Base-by-base conservation (phyloP, 2,888 invertebrate species). In the Sceliomorpha sp. region DNA sequence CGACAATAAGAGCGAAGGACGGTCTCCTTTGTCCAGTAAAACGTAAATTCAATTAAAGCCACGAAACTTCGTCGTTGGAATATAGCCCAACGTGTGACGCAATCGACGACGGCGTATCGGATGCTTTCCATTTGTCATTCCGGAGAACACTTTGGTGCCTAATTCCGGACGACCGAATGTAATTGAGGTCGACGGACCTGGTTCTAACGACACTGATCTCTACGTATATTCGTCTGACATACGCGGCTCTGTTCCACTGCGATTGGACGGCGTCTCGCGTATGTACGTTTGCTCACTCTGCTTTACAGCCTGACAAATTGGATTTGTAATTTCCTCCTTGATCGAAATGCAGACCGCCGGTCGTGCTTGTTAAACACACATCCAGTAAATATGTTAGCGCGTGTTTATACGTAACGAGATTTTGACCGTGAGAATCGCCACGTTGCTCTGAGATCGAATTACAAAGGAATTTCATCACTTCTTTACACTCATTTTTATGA, bases 291-390 rank as follows among this genome's bases (percentile, higher is more conserved):
- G 55, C 44, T 50, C 66, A 34, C 32, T 34, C 42, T 45, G 66
- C 66, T 64, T 69, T 53, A 64, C 64, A 56, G 60, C 42, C 58
- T 58, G 62, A 69, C 64, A 72, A 73, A 73, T 73, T 73, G 70
- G 66, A 73, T 67, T 70, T 67, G 72, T 73, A 68, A 73, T 73
- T 70, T 67, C 56, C 63, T 51, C 60, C 70, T 63, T 60, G 58
- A 69, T 69, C 62, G 72, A 69, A 72, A 70, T 55, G 40, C 62
- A 39, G 59, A 42, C 59, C 50, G 39, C 48, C 36, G 47, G 34
- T 53, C 59, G 64, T 48, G 63, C 66, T 67, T 59, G 66, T 62
- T 69, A 69, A 60, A 66, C 64, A 62, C 55, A 66, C 58, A 40
- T 26, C 53, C 27, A 27, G 68, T 72, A 72, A 72, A 72, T 68